Conservation (phyloP, 23 tunicate species). For the Trididemnum nubilum region DNA sequence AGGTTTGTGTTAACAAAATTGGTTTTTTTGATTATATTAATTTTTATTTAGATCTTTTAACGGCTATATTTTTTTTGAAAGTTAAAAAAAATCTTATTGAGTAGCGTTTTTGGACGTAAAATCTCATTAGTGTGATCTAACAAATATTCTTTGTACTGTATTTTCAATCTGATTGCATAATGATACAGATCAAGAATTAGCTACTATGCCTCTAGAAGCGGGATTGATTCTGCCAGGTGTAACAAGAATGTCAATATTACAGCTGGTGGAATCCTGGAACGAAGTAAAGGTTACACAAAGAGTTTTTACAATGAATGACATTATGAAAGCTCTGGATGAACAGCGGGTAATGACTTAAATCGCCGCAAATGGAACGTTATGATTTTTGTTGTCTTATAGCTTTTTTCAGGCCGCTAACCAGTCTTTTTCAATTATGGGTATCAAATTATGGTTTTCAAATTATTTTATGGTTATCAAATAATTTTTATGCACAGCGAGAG, state of each 20-base stretch:
- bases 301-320: constrained; percentile 25
- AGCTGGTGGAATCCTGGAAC: constrained; percentile 21
- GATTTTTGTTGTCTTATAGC: too few relatives aligned
- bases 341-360: constrained; percentile 36
- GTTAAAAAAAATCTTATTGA: too few relatives aligned
- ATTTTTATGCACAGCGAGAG: too few relatives aligned
- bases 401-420: too few relatives aligned
- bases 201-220: constrained; percentile 23
- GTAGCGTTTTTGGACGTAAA: too few relatives aligned
- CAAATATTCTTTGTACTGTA: neutral
- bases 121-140: neutral
- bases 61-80: too few relatives aligned
- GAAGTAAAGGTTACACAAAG: constrained; percentile 39
- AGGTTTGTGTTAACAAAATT: too few relatives aligned
- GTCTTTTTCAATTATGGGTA: too few relatives aligned
- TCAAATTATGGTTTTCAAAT: too few relatives aligned
- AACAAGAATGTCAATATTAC: constrained; percentile 21
- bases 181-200: constrained; percentile 31
- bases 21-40: neutral
- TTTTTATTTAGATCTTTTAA: too few relatives aligned
- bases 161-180: neutral
- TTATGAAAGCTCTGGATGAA: constrained; percentile 16
- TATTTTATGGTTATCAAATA: too few relatives aligned
- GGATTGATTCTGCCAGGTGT: constrained; percentile 52
- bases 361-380: too few relatives aligned